Evolutionary conservation across 2,888 invertebrate species (phyloP).

Genomic region (Branchipolynoe longqiensis): DNA sequence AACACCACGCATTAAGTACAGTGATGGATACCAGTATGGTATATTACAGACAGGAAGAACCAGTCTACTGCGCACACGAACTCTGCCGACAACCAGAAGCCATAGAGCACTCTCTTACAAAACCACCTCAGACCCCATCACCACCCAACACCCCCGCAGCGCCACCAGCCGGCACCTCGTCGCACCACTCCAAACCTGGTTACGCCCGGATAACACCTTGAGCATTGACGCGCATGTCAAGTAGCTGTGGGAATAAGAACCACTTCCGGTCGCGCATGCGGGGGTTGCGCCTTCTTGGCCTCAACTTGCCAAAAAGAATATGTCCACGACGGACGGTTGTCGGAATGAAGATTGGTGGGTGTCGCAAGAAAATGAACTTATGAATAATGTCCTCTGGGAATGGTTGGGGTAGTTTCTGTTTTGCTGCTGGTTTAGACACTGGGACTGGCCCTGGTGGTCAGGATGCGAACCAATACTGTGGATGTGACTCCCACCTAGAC

Average conservation of each 20-base stretch:
- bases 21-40: too few species aligned
- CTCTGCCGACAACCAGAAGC: background rate
- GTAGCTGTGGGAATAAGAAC: slow-evolving; percentile 32
- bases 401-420: too few species aligned
- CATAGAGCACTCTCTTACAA: too few species aligned
- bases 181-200: slow-evolving; percentile 47
- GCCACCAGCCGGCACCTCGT: background rate
- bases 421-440: too few species aligned
- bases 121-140: too few species aligned
- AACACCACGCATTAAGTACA: too few species aligned
- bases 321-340: slow-evolving; percentile 5
- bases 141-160: background rate
- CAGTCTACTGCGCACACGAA: too few species aligned
- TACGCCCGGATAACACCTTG: slow-evolving; percentile 36
- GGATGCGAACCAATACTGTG: too few species aligned
- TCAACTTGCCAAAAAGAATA: slow-evolving; percentile 28
- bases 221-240: slow-evolving; percentile 43
- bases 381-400: background rate
- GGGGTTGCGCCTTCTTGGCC: slow-evolving; percentile 5
- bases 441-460: too few species aligned
- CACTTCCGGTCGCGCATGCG: slow-evolving; percentile 32
- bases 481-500: too few species aligned
- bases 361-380: background rate
- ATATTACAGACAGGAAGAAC: too few species aligned
- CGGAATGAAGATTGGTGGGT: background rate